Evolutionary conservation across 2,888 invertebrate genomes (phyloP).

Genomic region (Periphyllus acericola): DNA sequence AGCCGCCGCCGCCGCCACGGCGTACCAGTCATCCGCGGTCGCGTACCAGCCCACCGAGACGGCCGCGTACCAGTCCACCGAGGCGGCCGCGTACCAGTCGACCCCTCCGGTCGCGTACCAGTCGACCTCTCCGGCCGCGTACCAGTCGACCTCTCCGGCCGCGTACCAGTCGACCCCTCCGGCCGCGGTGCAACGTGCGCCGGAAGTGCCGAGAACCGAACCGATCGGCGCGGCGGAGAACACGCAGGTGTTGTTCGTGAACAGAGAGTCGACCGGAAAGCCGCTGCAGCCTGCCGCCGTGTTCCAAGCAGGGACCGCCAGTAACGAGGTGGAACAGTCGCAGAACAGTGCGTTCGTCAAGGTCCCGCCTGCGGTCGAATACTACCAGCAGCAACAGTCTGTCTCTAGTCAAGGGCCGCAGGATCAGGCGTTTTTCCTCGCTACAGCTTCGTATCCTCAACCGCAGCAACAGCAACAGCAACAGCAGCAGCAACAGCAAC

Average conservation of each 20-base stretch:
- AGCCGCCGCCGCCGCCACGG: not conserved
- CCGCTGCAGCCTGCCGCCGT: not conserved
- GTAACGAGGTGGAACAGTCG: not conserved
- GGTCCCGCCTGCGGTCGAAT: not conserved
- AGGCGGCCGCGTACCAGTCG: not conserved
- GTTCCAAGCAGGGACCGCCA: not conserved
- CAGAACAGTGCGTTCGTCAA: not conserved
- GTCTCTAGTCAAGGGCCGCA: not conserved
- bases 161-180: not conserved
- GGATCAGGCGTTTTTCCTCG: not conserved
- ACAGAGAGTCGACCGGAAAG: not conserved
- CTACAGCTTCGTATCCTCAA: not conserved
- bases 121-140: not conserved
- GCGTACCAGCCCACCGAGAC: not conserved
- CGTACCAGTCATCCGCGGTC: not conserved
- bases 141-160: not conserved
- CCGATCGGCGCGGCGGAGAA: not conserved
- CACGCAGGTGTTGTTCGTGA: slow-evolving; percentile 30
- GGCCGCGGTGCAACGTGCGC: not conserved
- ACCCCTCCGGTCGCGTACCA: not conserved
- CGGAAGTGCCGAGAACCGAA: not conserved
- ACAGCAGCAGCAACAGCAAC: not conserved
- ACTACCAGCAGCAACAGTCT: not conserved
- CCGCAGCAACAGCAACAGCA: not conserved
- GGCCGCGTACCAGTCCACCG: not conserved